Percentiles rank a stretch among this genome's conserved stretches.
These are phyloP conservation scores for Drosophila monieri DNA, from an alignment of 2,888 invertebrate species.

Conservation along the genomic window DNA sequence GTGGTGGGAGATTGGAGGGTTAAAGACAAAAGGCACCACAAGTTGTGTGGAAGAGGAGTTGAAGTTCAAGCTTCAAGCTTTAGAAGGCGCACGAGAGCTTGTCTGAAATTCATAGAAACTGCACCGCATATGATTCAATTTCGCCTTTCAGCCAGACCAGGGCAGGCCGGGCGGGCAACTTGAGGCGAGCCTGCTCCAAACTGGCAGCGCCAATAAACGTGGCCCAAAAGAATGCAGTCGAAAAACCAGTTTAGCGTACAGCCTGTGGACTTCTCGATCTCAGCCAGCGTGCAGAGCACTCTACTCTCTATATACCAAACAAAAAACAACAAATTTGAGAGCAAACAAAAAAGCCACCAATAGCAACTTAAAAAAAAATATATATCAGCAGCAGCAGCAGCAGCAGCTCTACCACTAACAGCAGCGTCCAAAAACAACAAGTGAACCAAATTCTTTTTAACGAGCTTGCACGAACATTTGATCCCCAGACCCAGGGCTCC, in stretches of 20 bases:
- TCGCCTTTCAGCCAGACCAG: slow-evolving; percentile 61
- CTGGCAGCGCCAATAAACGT: slow-evolving; percentile 66
- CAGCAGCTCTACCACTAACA: slow-evolving; percentile 18
- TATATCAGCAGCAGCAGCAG: slow-evolving; percentile 12
- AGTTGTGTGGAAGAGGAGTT: neutral
- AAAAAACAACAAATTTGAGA: slow-evolving; percentile 9
- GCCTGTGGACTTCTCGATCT: slow-evolving; percentile 66
- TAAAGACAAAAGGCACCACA: slow-evolving; percentile 11
- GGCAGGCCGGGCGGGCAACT: slow-evolving; percentile 54
- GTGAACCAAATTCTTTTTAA: slow-evolving; percentile 80
- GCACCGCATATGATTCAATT: slow-evolving; percentile 72
- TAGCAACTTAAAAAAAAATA: slow-evolving; percentile 50
- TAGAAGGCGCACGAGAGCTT: slow-evolving; percentile 9
- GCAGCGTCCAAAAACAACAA: slow-evolving; percentile 58
- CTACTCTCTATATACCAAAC: slow-evolving; percentile 11
- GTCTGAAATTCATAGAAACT: slow-evolving; percentile 51
- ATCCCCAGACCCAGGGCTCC: slow-evolving; percentile 55
- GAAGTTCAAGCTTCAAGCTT: neutral
- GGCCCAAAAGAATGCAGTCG: slow-evolving; percentile 77
- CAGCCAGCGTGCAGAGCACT: slow-evolving; percentile 33
- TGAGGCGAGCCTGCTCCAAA: slow-evolving; percentile 56
- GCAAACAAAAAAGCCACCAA: slow-evolving; percentile 16
- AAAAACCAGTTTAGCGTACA: slow-evolving; percentile 74
- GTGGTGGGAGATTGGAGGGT: slow-evolving; percentile 3
- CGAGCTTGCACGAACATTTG: slow-evolving; percentile 79